phyloP scores from a whole-genome alignment of 2,113 vertebrate species.

The Smithornis capensis region DNA sequence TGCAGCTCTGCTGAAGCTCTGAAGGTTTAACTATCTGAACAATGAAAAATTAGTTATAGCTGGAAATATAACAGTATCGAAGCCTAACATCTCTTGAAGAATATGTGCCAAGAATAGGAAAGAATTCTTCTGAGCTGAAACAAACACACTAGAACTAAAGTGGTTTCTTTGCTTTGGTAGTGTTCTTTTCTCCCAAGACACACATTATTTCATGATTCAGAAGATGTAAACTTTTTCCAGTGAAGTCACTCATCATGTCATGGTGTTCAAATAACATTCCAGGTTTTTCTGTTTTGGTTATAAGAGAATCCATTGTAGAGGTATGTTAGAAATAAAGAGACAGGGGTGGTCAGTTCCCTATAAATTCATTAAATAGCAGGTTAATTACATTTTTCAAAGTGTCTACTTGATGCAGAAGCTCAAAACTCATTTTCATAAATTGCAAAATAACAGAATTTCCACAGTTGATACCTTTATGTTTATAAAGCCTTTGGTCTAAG shows the following conservation, averaged over 20 bases:
- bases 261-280: not conserved
- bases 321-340: not conserved
- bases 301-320: not conserved
- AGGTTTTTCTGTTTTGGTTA: not conserved
- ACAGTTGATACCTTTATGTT: not conserved
- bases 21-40: constrained; percentile 58
- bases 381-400: not conserved
- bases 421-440: not conserved
- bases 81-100: constrained; percentile 23
- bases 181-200: not conserved
- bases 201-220: not conserved
- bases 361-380: not conserved
- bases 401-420: not conserved
- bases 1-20: constrained; percentile 33
- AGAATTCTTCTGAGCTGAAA: constrained; percentile 8
- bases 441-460: not conserved
- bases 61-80: constrained; percentile 6
- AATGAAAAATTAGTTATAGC: constrained; percentile 56
- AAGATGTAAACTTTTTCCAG: not conserved
- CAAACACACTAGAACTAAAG: not conserved
- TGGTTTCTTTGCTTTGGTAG: not conserved
- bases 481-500: not conserved
- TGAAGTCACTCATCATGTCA: not conserved
- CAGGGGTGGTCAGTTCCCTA: not conserved
- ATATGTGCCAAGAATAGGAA: not conserved